phyloP scores from a whole-genome alignment of 2,113 vertebrate genomes.

The Phalacrocorax pelagicus region DNA sequence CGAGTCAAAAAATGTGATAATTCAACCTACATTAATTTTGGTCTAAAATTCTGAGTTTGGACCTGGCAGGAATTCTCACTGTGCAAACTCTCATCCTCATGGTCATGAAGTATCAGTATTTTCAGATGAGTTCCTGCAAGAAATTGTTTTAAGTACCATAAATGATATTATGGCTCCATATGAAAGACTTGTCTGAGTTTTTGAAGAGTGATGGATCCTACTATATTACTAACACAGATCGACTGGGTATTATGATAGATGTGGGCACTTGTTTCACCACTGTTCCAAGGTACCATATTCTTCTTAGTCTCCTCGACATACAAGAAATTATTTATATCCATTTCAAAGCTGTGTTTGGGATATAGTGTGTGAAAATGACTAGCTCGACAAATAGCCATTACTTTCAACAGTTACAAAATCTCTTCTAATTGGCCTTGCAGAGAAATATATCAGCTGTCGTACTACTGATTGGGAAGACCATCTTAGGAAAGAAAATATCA shows the following conservation, averaged over 20 bases:
- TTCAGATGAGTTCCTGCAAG: not conserved
- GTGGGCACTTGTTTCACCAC: not conserved
- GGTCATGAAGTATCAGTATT: not conserved
- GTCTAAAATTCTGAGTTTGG: not conserved
- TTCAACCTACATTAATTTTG: fast-evolving
- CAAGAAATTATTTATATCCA: not conserved
- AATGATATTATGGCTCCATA: not conserved
- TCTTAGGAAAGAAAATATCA: not conserved
- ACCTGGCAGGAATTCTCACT: not conserved
- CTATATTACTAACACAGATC: not conserved
- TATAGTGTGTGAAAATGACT: not conserved
- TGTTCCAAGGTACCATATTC: not conserved
- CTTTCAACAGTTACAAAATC: not conserved
- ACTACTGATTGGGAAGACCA: not conserved
- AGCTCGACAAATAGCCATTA: not conserved
- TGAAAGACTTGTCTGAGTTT: not conserved
- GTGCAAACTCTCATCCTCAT: not conserved
- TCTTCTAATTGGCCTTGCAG: not conserved
- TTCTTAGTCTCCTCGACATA: not conserved
- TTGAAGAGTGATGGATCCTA: not conserved
- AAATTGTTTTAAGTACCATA: not conserved
- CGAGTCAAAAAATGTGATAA: fast-evolving
- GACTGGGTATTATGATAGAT: not conserved
- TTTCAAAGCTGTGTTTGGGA: not conserved
- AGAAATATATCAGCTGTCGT: not conserved